phyloP scores from a whole-genome alignment of 2,888 invertebrate genomes.

The Leptothorax acervorum region DNA sequence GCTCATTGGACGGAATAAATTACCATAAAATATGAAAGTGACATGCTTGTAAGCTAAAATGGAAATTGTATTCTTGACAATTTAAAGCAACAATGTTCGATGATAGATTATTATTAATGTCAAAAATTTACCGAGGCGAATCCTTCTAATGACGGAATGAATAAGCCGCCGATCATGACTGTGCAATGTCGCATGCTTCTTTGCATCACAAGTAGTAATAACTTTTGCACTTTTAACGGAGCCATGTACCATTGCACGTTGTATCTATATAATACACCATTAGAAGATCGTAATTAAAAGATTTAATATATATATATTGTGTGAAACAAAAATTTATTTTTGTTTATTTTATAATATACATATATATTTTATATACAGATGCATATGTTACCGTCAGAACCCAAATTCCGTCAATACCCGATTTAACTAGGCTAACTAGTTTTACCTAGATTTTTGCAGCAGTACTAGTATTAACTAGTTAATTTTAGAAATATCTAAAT shows the following conservation, averaged over 20 bases:
- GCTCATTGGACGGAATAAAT: conserved; percentile 10
- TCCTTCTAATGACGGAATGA: conserved; percentile 11
- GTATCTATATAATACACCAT: not conserved
- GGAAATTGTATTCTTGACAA: not conserved
- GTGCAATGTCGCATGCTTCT: conserved; percentile 15
- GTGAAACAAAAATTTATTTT: not conserved
- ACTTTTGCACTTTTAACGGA: conserved; percentile 8
- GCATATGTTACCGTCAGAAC: too few relatives aligned
- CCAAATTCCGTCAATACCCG: too few relatives aligned
- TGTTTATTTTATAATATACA: too few relatives aligned
- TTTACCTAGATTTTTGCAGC: too few relatives aligned
- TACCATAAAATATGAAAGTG: conserved; percentile 37
- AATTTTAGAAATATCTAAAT: too few relatives aligned
- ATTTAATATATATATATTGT: not conserved
- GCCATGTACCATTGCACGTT: conserved; percentile 13
- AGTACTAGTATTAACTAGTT: too few relatives aligned
- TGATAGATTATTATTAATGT: not conserved
- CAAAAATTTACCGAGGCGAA: conserved; percentile 23
- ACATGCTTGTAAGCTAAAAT: conserved; percentile 28
- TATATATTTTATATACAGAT: too few relatives aligned
- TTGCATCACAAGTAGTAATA: conserved; percentile 16
- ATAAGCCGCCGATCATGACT: conserved; percentile 1
- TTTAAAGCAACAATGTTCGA: not conserved
- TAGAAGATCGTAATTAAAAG: not conserved
- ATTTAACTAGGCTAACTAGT: too few relatives aligned